A percentile compares a stretch with the other conserved stretches of the same genome.
Evolutionary conservation across 2,113 vertebrate species (phyloP).

Genomic region (Sigmodon hispidus): DNA sequence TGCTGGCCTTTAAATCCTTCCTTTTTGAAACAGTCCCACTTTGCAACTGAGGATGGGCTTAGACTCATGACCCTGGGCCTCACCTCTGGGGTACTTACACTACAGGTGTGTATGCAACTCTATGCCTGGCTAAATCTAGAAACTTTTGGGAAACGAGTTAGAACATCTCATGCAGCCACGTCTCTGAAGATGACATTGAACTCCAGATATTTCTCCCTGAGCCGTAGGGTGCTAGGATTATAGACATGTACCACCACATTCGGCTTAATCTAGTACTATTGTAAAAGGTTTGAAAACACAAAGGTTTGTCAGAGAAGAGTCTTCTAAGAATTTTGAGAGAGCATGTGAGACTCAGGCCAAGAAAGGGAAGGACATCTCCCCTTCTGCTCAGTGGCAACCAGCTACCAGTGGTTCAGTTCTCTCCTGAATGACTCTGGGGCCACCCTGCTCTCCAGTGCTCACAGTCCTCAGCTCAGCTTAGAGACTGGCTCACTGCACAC

Average conservation of each 20-base stretch:
- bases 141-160: neutral
- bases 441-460: neutral
- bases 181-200: neutral
- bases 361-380: neutral
- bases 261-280: neutral
- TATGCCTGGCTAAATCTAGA: neutral
- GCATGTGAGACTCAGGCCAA: neutral
- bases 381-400: neutral
- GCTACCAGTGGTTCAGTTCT: neutral
- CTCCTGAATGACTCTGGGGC: neutral
- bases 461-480: neutral
- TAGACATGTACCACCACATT: neutral
- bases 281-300: constrained; percentile 46
- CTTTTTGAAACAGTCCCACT: neutral
- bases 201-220: neutral
- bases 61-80: neutral
- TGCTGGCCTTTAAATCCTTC: neutral
- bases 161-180: neutral
- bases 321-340: neutral
- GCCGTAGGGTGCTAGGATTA: neutral
- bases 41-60: neutral
- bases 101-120: neutral
- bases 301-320: neutral
- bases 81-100: neutral
- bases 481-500: neutral